Evolutionary conservation across 2,888 invertebrate genomes (phyloP), one percentile per base, ranked within the genome.

Genomic region (Encarsia formosa): DNA sequence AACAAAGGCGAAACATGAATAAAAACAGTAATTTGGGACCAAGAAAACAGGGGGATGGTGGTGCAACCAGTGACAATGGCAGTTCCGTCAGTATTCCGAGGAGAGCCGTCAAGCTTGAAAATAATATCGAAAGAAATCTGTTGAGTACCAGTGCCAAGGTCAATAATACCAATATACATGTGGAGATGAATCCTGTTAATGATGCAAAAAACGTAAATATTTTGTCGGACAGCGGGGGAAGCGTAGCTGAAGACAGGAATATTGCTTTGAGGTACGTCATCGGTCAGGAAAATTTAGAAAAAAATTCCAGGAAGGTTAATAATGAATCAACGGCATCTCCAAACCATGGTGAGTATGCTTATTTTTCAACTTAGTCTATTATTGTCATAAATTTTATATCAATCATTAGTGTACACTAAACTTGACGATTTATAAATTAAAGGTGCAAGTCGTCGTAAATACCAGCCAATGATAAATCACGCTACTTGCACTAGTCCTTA

Each of bases 131-230:
- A 22, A 67, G 68, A 22, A 81, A 78, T 59, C 81, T 87, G 16
- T 80, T 86, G 53, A 84, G 85, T 41, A 84, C 84, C 52, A 79
- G 84, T 0, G 83, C 86, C 2, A 89, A 89, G 75, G 84, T 88
- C 0, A 88, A 89, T 65, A 89, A 89, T 58, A 88, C 87, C 0
- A 89, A 89, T 68, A 80, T 89, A 57, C 87, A 88, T 63, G 84
- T 86, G 0, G 86, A 86, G 62, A 73, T 79, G 55, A 80, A 77
- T 58, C 79, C 79, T 0, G 77, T 82, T 1, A 81, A 80, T 60
- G 83, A 81, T 58, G 74, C 77, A 0, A 78, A 74, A 11, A 86
- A 87, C 66, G 82, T 84, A 0, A 87, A 86, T 64, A 78, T 87
- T 51, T 69, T 86, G 4, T 80, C 80, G 20, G 84, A 85, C 41